phyloP scores from a whole-genome alignment of 2,113 vertebrate species.

The Camelus dromedarius region DNA sequence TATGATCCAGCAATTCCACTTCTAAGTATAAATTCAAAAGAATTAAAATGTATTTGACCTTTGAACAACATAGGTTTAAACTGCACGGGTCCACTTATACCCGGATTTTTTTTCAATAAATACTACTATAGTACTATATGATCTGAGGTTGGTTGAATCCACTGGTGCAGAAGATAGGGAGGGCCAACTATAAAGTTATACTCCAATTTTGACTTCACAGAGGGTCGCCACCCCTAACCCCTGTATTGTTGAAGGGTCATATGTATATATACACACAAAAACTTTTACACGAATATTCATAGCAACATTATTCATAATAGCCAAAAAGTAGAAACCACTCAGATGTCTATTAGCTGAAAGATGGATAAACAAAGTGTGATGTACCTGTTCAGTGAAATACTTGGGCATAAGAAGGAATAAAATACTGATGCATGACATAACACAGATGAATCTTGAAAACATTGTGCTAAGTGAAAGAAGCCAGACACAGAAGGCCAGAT shows the following conservation, averaged over 20 bases:
- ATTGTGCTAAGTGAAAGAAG: neutral
- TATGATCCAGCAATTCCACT: neutral
- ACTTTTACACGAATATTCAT: neutral
- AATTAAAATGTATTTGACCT: neutral
- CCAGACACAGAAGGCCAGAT: neutral
- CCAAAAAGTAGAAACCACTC: neutral
- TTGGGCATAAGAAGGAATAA: neutral
- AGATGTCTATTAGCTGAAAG: neutral
- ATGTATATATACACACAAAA: neutral
- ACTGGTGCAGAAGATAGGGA: neutral
- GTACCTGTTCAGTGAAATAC: neutral
- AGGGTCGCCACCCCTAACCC: neutral
- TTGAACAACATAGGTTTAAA: neutral
- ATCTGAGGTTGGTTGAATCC: neutral
- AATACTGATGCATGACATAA: neutral
- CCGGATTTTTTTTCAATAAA: neutral
- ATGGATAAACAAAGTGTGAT: neutral
- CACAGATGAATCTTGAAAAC: neutral
- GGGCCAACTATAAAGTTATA: neutral
- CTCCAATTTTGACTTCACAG: neutral
- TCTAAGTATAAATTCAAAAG: neutral
- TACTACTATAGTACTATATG: neutral
- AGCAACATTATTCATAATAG: neutral
- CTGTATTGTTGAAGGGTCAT: neutral
- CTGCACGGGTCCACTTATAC: neutral